Evolutionary conservation across 2,113 vertebrate genomes (phyloP).

Genomic region (Marmota monax): DNA sequence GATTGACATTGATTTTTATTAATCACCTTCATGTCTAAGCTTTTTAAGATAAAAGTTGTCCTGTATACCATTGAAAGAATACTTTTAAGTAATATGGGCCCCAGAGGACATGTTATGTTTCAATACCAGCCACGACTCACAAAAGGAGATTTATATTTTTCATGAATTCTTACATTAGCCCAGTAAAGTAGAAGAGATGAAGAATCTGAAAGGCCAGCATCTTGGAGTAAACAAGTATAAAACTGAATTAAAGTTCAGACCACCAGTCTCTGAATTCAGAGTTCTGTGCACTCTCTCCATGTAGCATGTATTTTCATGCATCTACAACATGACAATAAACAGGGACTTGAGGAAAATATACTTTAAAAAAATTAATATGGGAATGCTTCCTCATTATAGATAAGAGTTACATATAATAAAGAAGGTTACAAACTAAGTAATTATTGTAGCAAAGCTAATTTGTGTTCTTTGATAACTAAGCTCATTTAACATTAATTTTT

Average conservation of each 20-base stretch:
- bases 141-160: not conserved
- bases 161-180: not conserved
- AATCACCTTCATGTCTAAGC: not conserved
- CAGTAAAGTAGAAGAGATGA: not conserved
- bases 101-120: not conserved
- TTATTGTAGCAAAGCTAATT: not conserved
- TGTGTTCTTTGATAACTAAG: not conserved
- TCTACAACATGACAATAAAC: not conserved
- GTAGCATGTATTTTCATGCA: not conserved
- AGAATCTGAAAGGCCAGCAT: not conserved
- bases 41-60: not conserved
- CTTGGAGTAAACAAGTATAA: not conserved
- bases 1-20: conserved; percentile 6
- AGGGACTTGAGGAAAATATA: not conserved
- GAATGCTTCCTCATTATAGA: not conserved
- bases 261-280: not conserved
- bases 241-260: not conserved
- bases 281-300: not conserved
- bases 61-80: not conserved
- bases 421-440: not conserved
- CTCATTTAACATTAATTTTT: not conserved
- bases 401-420: not conserved
- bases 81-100: not conserved
- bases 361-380: no score
- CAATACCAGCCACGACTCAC: not conserved